These are phyloP conservation scores for Polyommatus icarus DNA, from an alignment of 2,888 invertebrate species.

Conservation along the genomic window DNA sequence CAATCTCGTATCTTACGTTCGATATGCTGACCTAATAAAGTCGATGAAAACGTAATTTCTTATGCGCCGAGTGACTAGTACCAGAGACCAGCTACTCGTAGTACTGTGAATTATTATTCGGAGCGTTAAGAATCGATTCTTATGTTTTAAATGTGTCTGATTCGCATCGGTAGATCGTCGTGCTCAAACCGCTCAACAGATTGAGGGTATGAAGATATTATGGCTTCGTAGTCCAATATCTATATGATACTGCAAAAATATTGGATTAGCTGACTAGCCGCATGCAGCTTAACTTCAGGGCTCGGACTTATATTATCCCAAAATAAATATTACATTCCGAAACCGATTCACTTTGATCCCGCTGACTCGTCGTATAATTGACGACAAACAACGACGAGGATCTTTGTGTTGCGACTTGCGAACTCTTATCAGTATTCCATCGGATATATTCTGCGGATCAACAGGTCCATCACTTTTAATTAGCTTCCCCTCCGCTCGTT, in stretches of 20 bases:
- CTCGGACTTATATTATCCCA: not conserved
- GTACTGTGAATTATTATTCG: not conserved
- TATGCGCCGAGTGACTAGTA: not conserved
- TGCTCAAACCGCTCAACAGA: no score
- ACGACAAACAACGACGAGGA: not conserved
- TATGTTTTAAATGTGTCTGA: no score
- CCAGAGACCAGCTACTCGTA: no score
- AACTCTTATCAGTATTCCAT: not conserved
- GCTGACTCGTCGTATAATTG: not conserved
- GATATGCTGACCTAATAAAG: not conserved
- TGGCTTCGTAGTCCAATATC: no score
- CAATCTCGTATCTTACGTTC: not conserved
- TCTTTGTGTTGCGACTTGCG: not conserved
- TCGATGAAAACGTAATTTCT: not conserved
- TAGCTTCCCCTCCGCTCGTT: not conserved
- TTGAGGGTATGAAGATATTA: no score
- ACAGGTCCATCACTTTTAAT: not conserved
- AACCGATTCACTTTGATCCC: not conserved
- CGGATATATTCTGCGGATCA: not conserved
- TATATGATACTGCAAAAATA: no score
- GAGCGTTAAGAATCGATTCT: no score
- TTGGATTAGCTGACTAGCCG: not conserved
- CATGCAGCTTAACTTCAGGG: not conserved
- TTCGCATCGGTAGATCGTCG: no score
- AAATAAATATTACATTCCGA: not conserved